Base-by-base conservation (phyloP, 2,888 invertebrate species). In the Hipparchia sbordonii region DNA sequence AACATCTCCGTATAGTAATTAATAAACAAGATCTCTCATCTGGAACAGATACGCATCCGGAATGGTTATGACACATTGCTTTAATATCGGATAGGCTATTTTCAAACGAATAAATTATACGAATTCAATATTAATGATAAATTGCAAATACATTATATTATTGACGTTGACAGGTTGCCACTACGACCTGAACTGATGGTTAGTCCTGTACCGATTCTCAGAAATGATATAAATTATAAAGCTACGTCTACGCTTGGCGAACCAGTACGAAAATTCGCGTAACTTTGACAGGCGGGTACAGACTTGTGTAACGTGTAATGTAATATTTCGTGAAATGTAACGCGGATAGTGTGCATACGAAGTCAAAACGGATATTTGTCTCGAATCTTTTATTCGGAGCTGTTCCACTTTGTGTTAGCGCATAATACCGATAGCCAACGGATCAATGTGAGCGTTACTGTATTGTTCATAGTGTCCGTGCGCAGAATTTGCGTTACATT, bases 1-100 rank as follows among this genome's bases (percentile, higher is more conserved):
- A 23, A 23, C 23, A 23, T 23, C 23, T 23, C 39, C 4, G 9
- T 65, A 52, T 23, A 2, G 33, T 65, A 65, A 52, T 65, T 65
- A 65, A 65, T 65, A n/a, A 65, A 23, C 51, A 51, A 63, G 63
- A 52, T 65, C 65, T 65, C 65, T 65, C 65, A 65, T 5, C 51
- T 65, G 65, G 65, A 65, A 65, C 65, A 52, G 65, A 65, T 52
- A 65, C 12, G 65, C 65, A 12, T 65, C 65, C 65, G 65, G 65
- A 48, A 48, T 63, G 51, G 12, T 23, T 52, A 33, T 52, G 65
- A 65, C 65, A 65, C 65, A 65, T 65, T 52, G 52, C 65, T 65
- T 48, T 57, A 57, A 57, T 57, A 57, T 23, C 23, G 13, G 8
- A 57, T 23, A 13, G 23, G 13, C 48, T 63, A 63, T 63, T 63